A percentile compares a stretch with the other conserved stretches of the same genome.
These are phyloP conservation scores for Trichechus manatus DNA, from an alignment of 2,113 vertebrate genomes.

Conservation along the genomic window DNA sequence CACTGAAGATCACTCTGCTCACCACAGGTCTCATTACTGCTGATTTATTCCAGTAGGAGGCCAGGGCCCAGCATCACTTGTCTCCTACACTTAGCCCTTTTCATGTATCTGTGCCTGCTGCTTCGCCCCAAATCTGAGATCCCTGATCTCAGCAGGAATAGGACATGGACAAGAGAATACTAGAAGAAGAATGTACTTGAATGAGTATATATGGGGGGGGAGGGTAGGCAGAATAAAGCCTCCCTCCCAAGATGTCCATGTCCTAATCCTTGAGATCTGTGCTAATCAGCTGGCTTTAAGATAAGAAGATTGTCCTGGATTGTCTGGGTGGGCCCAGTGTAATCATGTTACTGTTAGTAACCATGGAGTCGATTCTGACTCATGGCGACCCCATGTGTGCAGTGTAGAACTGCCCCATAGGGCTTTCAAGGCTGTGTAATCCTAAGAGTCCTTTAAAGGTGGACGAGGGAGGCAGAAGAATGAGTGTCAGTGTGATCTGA, in stretches of 20 bases:
- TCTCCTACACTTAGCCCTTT: not conserved
- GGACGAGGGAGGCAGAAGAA: not conserved
- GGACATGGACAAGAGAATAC: no score
- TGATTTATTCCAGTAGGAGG: no score
- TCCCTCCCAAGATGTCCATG: not conserved
- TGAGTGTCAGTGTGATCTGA: not conserved
- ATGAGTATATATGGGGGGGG: not conserved
- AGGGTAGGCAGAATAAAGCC: rapidly evolving
- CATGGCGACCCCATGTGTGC: not conserved
- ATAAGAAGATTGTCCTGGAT: not conserved
- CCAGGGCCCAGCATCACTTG: not conserved
- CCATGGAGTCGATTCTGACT: not conserved
- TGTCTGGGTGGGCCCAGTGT: no score
- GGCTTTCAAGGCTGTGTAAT: no score
- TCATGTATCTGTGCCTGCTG: no score
- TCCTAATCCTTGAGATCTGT: not conserved
- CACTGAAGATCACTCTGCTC: not conserved
- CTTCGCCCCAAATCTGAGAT: not conserved
- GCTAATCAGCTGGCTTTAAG: not conserved
- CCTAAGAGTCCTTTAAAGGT: not conserved
- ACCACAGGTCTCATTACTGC: not conserved
- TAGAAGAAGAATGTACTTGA: not conserved
- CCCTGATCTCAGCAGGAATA: not conserved
- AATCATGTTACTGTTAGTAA: not conserved
- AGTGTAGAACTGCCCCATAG: not conserved